These are phyloP conservation scores for Gadus macrocephalus DNA, from an alignment of 2,113 vertebrate genomes.

Conservation along the genomic window DNA sequence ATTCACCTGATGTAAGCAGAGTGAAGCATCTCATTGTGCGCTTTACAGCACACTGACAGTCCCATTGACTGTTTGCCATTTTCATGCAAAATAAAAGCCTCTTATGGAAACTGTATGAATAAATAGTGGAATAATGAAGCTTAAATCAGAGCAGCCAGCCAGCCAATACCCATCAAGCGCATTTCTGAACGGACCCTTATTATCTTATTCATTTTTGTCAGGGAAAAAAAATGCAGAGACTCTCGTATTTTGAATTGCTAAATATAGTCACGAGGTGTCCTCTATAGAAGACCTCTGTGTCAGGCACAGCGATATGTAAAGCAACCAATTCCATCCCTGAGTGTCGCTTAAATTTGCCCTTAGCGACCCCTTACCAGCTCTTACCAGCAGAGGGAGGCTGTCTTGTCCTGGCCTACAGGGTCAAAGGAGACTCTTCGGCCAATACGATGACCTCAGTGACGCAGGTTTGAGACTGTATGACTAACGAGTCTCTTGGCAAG, in stretches of 20 bases:
- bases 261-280: slow-evolving; percentile 75
- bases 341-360: too few relatives aligned
- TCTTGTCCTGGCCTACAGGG: too few relatives aligned
- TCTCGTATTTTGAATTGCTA: slow-evolving; percentile 70
- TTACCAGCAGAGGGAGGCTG: too few relatives aligned
- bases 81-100: slow-evolving; percentile 75
- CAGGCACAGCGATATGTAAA: not conserved
- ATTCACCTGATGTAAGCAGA: not conserved
- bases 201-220: slow-evolving; percentile 19
- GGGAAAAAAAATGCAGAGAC: slow-evolving; percentile 48
- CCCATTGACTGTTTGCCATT: slow-evolving; percentile 68
- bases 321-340: not conserved
- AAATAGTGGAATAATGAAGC: slow-evolving; percentile 69
- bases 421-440: too few relatives aligned
- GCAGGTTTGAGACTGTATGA: too few relatives aligned
- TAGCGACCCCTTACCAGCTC: too few relatives aligned
- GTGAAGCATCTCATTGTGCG: not conserved
- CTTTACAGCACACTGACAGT: not conserved
- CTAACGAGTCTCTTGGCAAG: too few relatives aligned
- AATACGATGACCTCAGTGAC: too few relatives aligned
- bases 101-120: slow-evolving; percentile 82
- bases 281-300: slow-evolving; percentile 58
- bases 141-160: slow-evolving; percentile 74
- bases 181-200: slow-evolving; percentile 31
- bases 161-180: slow-evolving; percentile 67